Conservation (phyloP, 2,113 vertebrate genomes). For the Callipepla californica region DNA sequence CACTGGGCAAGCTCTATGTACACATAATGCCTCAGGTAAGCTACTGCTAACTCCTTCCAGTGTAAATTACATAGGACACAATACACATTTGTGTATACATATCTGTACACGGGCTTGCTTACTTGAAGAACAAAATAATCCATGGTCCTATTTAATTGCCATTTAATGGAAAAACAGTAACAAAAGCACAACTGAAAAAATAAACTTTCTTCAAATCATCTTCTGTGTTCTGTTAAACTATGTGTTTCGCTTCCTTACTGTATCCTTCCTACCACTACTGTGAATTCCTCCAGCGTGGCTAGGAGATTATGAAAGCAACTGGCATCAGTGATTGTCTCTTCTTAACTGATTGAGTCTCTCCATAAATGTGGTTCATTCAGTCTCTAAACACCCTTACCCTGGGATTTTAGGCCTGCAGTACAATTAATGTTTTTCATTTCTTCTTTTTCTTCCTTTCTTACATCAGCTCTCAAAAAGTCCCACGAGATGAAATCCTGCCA, state of each 20-base stretch:
- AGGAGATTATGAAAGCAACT: slow-evolving; percentile 31
- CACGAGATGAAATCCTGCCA: slow-evolving; percentile 54
- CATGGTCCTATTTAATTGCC: neutral
- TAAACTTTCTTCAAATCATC: neutral
- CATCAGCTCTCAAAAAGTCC: slow-evolving; percentile 19
- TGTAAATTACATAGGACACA: neutral
- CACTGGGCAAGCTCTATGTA: neutral
- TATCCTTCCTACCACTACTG: neutral
- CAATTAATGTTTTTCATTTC: neutral
- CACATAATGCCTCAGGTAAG: neutral
- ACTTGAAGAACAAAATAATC: neutral
- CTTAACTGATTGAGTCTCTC: slow-evolving; percentile 1
- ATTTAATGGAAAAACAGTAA: neutral
- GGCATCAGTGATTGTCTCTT: neutral
- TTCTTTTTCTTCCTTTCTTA: neutral
- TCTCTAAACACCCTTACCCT: neutral
- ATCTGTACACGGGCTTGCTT: neutral
- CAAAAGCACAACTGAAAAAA: rapidly evolving
- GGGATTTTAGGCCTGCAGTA: slow-evolving; percentile 31
- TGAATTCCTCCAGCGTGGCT: neutral
- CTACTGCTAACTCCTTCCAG: neutral
- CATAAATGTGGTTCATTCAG: slow-evolving; percentile 22
- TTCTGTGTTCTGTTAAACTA: slow-evolving; percentile 1
- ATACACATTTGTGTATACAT: neutral
- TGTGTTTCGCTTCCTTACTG: neutral